Evolutionary conservation across 2,797 vertebrate species (phyloP), one percentile per base, ranked within the genome.

Genomic region (Nannoperca australis): DNA sequence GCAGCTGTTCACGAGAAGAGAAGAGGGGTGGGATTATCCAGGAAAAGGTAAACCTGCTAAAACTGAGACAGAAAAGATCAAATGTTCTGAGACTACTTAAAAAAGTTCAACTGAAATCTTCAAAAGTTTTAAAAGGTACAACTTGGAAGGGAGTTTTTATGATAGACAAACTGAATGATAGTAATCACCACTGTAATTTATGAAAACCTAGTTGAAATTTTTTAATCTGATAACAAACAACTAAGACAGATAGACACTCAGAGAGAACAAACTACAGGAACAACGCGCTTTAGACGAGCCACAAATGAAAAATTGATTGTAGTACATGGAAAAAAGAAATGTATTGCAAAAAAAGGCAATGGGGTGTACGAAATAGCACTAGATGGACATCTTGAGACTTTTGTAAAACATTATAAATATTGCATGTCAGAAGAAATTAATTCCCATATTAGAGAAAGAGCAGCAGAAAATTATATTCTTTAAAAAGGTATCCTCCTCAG

Each of bases 321-420:
- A n/a, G 76, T 2, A 12, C 36, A 42, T 17, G 0, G n/a, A n/a
- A 58, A 34, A 64, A 56, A 18, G 4, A 0, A 50, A 72, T 73
- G 40, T 1, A 24, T 7, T 60, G 68, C 40, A 76, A 64, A 82
- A 34, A 81, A 78, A 55, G 68, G 70, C n/a, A 34, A 34, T 50
- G 4, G 18, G 24, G 42, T 55, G 32, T 45, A 79, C 22, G 72
- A 60, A 73, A 73, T 36, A 73, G 67, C 69, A 77, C 74, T 67
- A 4, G 27, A 76, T 56, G 54, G 50, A 45, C 64, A 72, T 70
- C n/a, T 60, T 51, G 42, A 73, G 56, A 73, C 81, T 82, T 85
- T 77, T 73, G 60, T 59, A 51, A 54, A 71, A 70, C 65, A 59
- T 76, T 63, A 77, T 89, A 84, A 88, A 91, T 88, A 58, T 85